Evolutionary conservation across 2,113 vertebrate genomes (phyloP).

Genomic region (Catharus bicknelli): DNA sequence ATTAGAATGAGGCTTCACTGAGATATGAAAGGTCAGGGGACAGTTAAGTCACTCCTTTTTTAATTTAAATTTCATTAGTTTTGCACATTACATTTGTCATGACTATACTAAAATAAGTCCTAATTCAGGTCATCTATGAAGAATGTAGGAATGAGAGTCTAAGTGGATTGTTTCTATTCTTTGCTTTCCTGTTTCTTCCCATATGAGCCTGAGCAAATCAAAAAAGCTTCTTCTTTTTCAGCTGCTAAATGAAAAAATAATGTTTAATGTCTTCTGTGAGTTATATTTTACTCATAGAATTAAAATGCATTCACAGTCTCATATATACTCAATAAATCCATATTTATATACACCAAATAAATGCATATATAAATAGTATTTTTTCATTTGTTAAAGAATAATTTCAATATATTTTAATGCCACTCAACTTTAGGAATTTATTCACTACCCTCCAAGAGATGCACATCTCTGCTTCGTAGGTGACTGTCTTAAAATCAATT

Average conservation of each 20-base stretch:
- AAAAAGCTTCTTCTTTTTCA: neutral
- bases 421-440: neutral
- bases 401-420: neutral
- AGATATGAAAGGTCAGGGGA: slow-evolving; percentile 34
- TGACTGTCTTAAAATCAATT: neutral
- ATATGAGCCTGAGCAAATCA: neutral
- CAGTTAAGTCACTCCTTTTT: slow-evolving; percentile 38
- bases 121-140: slow-evolving; percentile 42
- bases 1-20: slow-evolving; percentile 38
- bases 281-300: neutral
- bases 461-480: neutral
- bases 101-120: slow-evolving; percentile 39
- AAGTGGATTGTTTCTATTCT: slow-evolving; percentile 1
- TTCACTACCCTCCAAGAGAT: neutral
- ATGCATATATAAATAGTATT: neutral
- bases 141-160: slow-evolving; percentile 5
- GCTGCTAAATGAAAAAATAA: neutral
- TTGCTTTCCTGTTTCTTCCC: slow-evolving; percentile 12
- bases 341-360: neutral
- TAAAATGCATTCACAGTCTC: neutral
- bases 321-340: neutral
- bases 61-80: slow-evolving; percentile 66
- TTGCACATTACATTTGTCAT: slow-evolving; percentile 48
- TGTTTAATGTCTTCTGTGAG: neutral
- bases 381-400: neutral